Evolutionary conservation across 2,888 invertebrate genomes (phyloP).

Genomic region (Rhorus exstirpatorius): DNA sequence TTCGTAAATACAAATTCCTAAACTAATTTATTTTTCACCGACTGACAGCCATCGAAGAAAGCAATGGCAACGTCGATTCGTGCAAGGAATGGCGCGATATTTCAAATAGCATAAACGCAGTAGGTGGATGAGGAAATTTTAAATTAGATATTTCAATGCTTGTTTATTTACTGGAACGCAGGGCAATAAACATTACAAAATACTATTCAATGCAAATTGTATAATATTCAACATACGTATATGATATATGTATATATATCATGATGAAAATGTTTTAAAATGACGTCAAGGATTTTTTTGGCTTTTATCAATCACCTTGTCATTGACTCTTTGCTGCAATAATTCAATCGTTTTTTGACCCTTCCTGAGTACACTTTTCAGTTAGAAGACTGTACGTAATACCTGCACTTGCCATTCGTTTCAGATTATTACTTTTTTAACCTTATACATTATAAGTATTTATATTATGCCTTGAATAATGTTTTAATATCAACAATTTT

Average conservation of each 20-base stretch:
- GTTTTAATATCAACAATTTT: no score
- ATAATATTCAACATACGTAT: constrained; percentile 14
- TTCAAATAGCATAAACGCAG: constrained; percentile 11
- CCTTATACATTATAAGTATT: no score
- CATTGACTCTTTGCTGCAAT: constrained; percentile 36
- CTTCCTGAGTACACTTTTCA: not conserved
- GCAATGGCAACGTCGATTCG: constrained; percentile 9
- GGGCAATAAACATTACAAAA: constrained; percentile 38
- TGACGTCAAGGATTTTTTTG: not conserved
- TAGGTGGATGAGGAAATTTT: constrained; percentile 1
- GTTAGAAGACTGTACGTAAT: constrained; percentile 13
- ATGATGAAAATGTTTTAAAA: not conserved
- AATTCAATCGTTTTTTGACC: constrained; percentile 1
- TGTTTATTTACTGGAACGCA: constrained; percentile 4
- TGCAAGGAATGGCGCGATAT: constrained; percentile 21
- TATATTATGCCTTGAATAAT: no score
- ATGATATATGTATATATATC: not conserved
- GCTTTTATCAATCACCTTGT: constrained; percentile 14
- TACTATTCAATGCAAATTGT: constrained; percentile 8
- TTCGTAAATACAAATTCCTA: constrained; percentile 16
- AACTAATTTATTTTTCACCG: constrained; percentile 4
- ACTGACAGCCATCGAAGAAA: constrained; percentile 12
- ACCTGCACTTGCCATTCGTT: constrained; percentile 18
- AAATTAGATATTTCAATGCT: constrained; percentile 4
- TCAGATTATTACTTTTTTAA: no score